Evolutionary conservation across 2,888 invertebrate species (phyloP), one percentile per base, ranked within the genome.

Genomic region (Micoletzkya japonica): DNA sequence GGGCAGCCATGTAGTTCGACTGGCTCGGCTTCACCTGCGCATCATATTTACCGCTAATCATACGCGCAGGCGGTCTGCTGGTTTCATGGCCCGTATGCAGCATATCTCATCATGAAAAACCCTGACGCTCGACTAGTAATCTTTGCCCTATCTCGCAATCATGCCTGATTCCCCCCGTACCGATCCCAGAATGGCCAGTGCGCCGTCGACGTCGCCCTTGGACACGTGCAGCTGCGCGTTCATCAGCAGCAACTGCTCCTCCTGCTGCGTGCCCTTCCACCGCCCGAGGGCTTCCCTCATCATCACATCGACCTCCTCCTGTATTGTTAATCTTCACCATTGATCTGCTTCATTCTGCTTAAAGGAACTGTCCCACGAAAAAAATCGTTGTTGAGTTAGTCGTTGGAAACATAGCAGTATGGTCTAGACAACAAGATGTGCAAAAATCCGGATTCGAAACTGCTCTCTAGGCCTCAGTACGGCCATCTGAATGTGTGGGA

Each of bases 221-320:
- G 90, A 90, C 20, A 95, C 86, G 17, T 91, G 90, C 67, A 95
- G 87, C 75, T 95, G 93, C 0, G 95, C 93, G 83, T 92, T 91
- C 2, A 93, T 91, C 57, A 97, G 91, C 1, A 91, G 88, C 30
- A 96, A 88, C 39, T 93, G 90, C 0, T 92, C 91, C 87, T 94
- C 94, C 86, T 95, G 94, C 0, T 92, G 89, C 0, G 93, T 93
- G 50, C 91, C 92, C 37, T 90, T 89, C 86, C 80, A 89, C 85
- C 86, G 84, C 20, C 78, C 77, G 67, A 86, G 77, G 0, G 89
- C 89, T 84, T 91, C 91, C 86, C 93, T 91, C 89, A 95, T 91
- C 39, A 91, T 88, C 77, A 91, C 90, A 1, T 91, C 90, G 20
- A 95, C 94, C 85, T 95, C 94, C 67, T 91, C 86, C 87, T 88